phyloP scores from a whole-genome alignment of 2,888 invertebrate genomes.

The Clunio marinus region DNA sequence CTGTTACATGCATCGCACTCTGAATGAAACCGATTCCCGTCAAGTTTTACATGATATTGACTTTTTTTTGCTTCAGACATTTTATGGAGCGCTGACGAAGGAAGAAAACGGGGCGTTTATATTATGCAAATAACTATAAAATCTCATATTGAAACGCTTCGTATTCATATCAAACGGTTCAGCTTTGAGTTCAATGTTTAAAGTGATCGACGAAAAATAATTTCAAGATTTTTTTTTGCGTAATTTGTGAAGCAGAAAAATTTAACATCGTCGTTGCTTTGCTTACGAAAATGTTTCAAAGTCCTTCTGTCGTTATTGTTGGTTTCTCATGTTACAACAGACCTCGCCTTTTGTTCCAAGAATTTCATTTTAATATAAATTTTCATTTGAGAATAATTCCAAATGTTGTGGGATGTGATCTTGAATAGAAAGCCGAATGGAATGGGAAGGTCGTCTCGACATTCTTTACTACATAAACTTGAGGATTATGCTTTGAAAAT shows the following conservation, averaged over 20 bases:
- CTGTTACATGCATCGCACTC: not conserved
- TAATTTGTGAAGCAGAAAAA: not conserved
- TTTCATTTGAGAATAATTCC: not conserved
- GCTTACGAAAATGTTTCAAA: not conserved
- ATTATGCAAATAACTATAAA: not conserved
- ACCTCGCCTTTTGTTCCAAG: not conserved
- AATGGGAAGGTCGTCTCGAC: not conserved
- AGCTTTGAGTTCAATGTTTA: not conserved
- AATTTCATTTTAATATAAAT: not conserved
- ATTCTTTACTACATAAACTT: not conserved
- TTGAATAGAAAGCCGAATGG: no score
- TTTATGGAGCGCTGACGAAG: not conserved
- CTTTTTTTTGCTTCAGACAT: not conserved
- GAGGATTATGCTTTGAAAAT: not conserved
- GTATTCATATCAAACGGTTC: not conserved
- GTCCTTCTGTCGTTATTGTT: not conserved
- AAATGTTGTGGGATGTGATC: not conserved
- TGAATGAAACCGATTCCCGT: not conserved
- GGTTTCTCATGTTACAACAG: not conserved
- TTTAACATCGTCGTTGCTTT: not conserved
- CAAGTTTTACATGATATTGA: constrained; percentile 1
- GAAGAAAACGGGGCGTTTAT: not conserved
- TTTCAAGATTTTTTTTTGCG: no score
- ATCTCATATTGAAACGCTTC: not conserved
- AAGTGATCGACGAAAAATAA: no score